Base-by-base conservation (phyloP, 2,888 invertebrate genomes). In the Temnothorax unifasciatus region DNA sequence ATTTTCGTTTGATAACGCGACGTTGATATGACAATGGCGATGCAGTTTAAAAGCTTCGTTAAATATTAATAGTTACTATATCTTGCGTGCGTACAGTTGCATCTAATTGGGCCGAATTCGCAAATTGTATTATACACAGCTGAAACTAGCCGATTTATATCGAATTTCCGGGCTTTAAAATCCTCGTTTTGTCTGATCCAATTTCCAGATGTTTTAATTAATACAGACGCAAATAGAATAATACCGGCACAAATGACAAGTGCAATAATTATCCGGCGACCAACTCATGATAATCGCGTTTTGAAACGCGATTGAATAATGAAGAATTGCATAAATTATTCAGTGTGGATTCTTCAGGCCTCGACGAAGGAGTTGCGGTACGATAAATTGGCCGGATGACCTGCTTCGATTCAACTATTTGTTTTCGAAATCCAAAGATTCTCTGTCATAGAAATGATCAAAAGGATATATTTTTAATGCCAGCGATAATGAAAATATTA, bases 221-320 rank as follows among this genome's bases (percentile, higher is more conserved):
- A 79, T 71, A 71, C 38, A 18, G 47, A 79, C 79, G 18, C 73
- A 81, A 81, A 71, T 81, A 81, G 79, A 25, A 69, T 81, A 79
- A 47, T 59, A 44, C 47, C 11, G 38, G 13, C 21, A 4, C 34
- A 81, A 73, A 73, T 13, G 50, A 21, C 59, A 59, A 59, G 21
- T 54, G 21, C 25, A 38, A 79, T 71, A 47, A 63, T 63, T 82
- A 61, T 63, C 18, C 13, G 44, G 13, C 54, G 59, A 79, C 59
- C 34, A 57, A 69, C n/a, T 77, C 34, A 18, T 18, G 34, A 68
- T 73, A 59, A 71, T 73, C 47, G 9, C 1, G 18, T 81, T 73
- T 73, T 41, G 21, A 9, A 77, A 21, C 34, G 1, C 38, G 9
- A 59, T 34, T 73, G 59, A 38, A 18, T 71, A 71, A 34, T 57